Evolutionary conservation across 2,113 vertebrate species (phyloP), one percentile per base, ranked within the genome.

Genomic region (Rynchops niger): DNA sequence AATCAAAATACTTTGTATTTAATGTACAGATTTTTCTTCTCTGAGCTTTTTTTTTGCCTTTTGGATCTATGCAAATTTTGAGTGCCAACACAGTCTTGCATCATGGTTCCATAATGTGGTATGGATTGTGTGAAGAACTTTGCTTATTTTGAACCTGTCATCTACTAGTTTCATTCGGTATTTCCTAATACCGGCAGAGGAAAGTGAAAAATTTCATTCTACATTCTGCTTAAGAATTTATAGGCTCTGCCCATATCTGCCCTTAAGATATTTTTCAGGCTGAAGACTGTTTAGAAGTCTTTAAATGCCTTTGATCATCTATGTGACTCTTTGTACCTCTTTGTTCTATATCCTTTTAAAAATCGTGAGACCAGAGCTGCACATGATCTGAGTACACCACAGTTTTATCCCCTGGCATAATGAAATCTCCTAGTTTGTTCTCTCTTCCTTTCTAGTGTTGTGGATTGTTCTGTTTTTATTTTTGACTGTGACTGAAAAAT

Each of bases 391-490:
- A 71, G 69, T 50, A 45, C 40, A 78, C 30, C 30, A 23, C 50
- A 63, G 45, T 63, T 82, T 74, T 84, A 84, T 82, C 45, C 50
- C 19, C 61, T 77, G 71, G 42, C 52, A 82, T 43, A 74, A 73
- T 76, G 61, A 94, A 70, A 69, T 74, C 53, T 90, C 70, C 61
- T 79, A 7, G 27, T 72, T 83, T 69, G 47, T 79, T 87, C 55
- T 87, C 29, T 72, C 91, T 93, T 84, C 34, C 29, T 94, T 92
- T 65, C 43, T 42, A 25, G 11, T 85, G 27, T 53, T 81, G 22
- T 53, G 20, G 50, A 71, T 93, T 89, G 72, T 79, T 93, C 65
- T 93, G 59, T 63, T 94, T 94, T 93, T 63, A 62, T 80, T 92
- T 90, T 66, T 66, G 56, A 74, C 22, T 62, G 20, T 47, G 69